Evolutionary conservation across 2,797 vertebrate genomes (phyloP).

Genomic region (Takifugu ocellatus): DNA sequence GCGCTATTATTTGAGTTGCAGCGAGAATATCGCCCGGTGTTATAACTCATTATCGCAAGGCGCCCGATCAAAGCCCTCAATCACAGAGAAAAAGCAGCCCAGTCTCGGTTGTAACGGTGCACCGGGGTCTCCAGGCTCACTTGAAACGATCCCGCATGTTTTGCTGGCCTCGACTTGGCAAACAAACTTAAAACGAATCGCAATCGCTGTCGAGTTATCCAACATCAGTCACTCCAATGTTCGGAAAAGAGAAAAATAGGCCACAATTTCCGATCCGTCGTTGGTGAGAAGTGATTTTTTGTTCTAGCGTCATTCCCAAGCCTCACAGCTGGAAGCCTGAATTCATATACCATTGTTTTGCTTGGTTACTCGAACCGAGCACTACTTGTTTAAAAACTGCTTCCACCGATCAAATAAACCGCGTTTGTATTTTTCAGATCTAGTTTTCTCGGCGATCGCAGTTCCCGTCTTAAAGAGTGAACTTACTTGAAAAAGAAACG

Average conservation of each 20-base stretch:
- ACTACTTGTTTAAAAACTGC: conserved; percentile 55
- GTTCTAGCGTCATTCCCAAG: conserved; percentile 72
- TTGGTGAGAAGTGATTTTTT: conserved; percentile 56
- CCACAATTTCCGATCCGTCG: conserved; percentile 20
- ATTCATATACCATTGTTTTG: conserved; percentile 84
- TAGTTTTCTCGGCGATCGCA: conserved; percentile 17
- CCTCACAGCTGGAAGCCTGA: conserved; percentile 83
- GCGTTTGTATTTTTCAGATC: neutral
- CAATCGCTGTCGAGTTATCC: conserved; percentile 29
- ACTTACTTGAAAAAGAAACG: conserved; percentile 84
- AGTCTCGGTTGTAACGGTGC: conserved; percentile 69
- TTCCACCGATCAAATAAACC: conserved; percentile 31
- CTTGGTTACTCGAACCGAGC: conserved; percentile 70
- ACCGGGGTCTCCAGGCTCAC: conserved; percentile 59
- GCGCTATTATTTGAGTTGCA: neutral
- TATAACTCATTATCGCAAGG: conserved; percentile 36
- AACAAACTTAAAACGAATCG: conserved; percentile 56
- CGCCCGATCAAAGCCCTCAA: conserved; percentile 57
- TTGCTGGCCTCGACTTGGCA: conserved; percentile 53
- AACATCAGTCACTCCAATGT: neutral
- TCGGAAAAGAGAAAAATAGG: conserved; percentile 2
- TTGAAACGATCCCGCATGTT: conserved; percentile 68
- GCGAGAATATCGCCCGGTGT: conserved; percentile 1
- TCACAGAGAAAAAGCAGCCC: conserved; percentile 52
- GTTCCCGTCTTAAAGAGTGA: conserved; percentile 34